Evolutionary conservation across 2,113 vertebrate genomes (phyloP), one percentile per base, ranked within the genome.

Genomic region (Elgaria multicarinata): DNA sequence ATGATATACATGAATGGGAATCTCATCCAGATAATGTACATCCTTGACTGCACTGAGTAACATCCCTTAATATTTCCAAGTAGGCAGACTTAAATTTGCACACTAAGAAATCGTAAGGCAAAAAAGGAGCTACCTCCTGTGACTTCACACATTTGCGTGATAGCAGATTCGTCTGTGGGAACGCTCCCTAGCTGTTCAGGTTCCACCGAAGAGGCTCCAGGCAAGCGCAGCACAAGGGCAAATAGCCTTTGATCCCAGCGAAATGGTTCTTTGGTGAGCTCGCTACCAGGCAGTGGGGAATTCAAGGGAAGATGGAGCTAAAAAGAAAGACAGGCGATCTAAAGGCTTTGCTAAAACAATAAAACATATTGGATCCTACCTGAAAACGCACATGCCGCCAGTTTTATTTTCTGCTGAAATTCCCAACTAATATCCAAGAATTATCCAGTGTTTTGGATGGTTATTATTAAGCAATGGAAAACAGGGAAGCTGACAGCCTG

Each of bases 71-170:
- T 14, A 42, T 28, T 75, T 53, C 42, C 71, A 55, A 76, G 81
- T 14, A 55, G 20, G 20, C 6, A n/a, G n/a, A 90, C 46, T 58
- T 67, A 90, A 88, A 92, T 50, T 26, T 24, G 44, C 79, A 87
- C 80, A 0, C 1, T 55, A 53, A 84, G 80, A 42, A 69, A 53
- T 71, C 79, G 90, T 87, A 31, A 44, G 90, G 39, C 91, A 3
- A 92, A 55, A 16, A 76, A 20, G 2, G 33, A 78, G 1, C 88
- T 97, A 99, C 99, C 99, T 98, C 99, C 99, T 55, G 99, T 99
- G 96, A 99, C 99, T 97, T 99, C 99, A 87, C 99, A 99, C 99
- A 99, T 99, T 97, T 99, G 99, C 72, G 99, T 99, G 96, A 99
- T 98, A 69, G 99, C 98, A 53, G 99, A 99, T 89, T 99, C 99